Evolutionary conservation across 2,113 vertebrate species (phyloP).

Genomic region (Malaclemys terrapin): DNA sequence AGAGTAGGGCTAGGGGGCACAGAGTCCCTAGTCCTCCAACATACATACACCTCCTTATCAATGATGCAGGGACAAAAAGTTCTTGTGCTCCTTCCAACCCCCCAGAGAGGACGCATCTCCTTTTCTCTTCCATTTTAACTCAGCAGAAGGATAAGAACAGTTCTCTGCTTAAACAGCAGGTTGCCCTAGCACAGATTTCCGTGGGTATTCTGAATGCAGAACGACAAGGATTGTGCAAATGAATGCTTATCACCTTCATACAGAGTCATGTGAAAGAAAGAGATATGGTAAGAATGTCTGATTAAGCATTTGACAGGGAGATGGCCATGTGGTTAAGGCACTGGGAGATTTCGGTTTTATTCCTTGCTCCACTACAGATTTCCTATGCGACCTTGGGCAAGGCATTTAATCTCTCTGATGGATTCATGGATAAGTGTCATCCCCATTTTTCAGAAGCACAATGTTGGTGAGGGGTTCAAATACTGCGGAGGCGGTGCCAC

Average conservation of each 20-base stretch:
- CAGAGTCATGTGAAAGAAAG: not conserved
- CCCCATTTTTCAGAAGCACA: too few species aligned
- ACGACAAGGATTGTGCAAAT: not conserved
- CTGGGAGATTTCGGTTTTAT: not conserved
- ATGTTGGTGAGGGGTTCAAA: not conserved
- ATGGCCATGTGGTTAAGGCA: fast-evolving
- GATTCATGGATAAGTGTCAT: too few species aligned
- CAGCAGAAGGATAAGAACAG: not conserved
- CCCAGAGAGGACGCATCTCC: not conserved
- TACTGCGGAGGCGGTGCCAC: not conserved
- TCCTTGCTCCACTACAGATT: not conserved
- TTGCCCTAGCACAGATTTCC: not conserved
- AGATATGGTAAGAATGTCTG: not conserved
- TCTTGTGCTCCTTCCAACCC: not conserved
- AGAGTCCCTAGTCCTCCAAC: not conserved
- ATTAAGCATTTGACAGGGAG: not conserved
- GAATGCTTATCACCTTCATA: fast-evolving
- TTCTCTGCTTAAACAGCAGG: not conserved
- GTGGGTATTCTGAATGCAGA: fast-evolving
- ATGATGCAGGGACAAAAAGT: not conserved
- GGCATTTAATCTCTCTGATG: not conserved
- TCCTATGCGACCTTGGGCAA: not conserved
- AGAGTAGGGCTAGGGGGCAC: not conserved
- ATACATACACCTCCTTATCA: not conserved
- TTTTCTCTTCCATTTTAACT: not conserved